Evolutionary conservation across 2,797 vertebrate genomes (phyloP).

Genomic region (Bradypodion ventrale): DNA sequence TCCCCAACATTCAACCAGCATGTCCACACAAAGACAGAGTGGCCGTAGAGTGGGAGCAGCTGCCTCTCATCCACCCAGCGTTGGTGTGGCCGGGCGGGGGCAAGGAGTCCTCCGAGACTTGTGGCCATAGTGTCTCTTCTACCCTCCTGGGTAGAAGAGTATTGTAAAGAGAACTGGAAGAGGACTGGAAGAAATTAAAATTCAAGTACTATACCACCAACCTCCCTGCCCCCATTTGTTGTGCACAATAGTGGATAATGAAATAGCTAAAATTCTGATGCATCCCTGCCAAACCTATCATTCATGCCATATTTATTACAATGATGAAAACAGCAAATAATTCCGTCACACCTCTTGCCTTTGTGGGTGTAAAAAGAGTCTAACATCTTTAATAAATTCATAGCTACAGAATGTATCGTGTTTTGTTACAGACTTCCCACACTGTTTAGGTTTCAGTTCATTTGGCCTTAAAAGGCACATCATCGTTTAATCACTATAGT

Average conservation of each 20-base stretch:
- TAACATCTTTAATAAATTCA: conserved; percentile 72
- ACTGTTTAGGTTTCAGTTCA: conserved; percentile 66
- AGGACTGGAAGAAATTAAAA: background rate
- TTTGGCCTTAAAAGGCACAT: conserved; percentile 63
- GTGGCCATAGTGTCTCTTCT: too few relatives aligned
- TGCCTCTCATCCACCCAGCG: too few relatives aligned
- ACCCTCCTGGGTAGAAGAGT: too few relatives aligned
- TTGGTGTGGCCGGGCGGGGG: too few relatives aligned
- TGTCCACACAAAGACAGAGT: too few relatives aligned
- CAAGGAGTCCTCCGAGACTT: too few relatives aligned
- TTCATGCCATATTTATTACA: conserved; percentile 50
- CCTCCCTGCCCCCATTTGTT: background rate
- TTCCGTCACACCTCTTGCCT: conserved; percentile 65
- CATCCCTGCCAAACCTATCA: conserved; percentile 60
- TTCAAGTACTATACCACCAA: too few relatives aligned
- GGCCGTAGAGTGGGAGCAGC: too few relatives aligned
- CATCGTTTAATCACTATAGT: conserved; percentile 67
- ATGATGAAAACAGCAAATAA: conserved; percentile 59
- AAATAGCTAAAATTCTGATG: conserved; percentile 47
- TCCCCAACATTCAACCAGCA: too few relatives aligned
- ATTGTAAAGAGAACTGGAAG: background rate
- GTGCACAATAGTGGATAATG: conserved; percentile 3
- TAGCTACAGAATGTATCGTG: conserved; percentile 67
- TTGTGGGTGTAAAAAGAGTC: conserved; percentile 69
- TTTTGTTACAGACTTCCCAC: conserved; percentile 66